Evolutionary conservation across 2,113 vertebrate genomes (phyloP).

Genomic region (Dicrurus megarhynchus): DNA sequence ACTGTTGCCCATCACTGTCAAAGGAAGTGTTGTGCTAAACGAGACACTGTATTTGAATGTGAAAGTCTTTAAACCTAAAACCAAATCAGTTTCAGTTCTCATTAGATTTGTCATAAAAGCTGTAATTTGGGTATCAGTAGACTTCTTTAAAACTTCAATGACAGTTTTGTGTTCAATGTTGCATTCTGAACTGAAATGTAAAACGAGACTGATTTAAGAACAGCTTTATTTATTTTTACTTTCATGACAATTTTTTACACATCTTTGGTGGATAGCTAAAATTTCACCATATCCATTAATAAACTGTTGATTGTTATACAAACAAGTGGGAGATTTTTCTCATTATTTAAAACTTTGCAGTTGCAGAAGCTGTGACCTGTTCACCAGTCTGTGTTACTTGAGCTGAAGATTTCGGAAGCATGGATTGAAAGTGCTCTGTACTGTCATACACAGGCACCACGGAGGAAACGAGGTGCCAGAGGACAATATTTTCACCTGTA

Average conservation of each 20-base stretch:
- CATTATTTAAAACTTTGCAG: conserved; percentile 47
- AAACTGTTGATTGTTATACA: conserved; percentile 74
- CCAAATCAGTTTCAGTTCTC: conserved; percentile 71
- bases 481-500: conserved; percentile 45
- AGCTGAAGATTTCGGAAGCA: neutral
- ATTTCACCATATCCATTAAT: conserved; percentile 72
- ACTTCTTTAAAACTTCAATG: conserved; percentile 65
- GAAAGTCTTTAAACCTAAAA: conserved; percentile 64
- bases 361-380: conserved; percentile 1
- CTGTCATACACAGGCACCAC: neutral
- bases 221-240: conserved; percentile 81
- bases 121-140: conserved; percentile 63
- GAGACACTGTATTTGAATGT: conserved; percentile 66
- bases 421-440: neutral
- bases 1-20: conserved; percentile 58
- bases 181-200: conserved; percentile 63
- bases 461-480: conserved; percentile 28
- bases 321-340: conserved; percentile 49
- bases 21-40: conserved; percentile 49
- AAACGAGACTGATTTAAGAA: conserved; percentile 70
- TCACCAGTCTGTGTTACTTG: neutral
- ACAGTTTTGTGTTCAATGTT: conserved; percentile 66
- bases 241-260: conserved; percentile 73
- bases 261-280: conserved; percentile 70
- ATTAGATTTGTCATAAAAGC: conserved; percentile 60